Evolutionary conservation across 1,140 invertebrate genomes (phyloP), one percentile per base, ranked within the genome.

Genomic region (Palaemon carinicauda): DNA sequence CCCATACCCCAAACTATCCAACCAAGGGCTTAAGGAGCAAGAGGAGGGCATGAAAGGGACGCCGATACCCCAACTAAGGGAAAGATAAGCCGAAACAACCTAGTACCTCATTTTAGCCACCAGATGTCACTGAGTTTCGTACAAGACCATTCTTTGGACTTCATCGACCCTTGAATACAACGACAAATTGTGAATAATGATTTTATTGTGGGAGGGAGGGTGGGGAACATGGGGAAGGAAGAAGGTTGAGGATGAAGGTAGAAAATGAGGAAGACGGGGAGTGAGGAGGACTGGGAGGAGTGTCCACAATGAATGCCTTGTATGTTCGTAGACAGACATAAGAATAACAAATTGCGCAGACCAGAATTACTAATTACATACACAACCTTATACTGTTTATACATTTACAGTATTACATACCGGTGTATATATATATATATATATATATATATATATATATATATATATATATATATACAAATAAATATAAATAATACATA

Each of bases 131-230:
- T 1, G 19, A 29, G 65, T 15, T 69, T 73, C 29, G 31, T 15
- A 33, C 71, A 15, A 29, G 15, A 12, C 71, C 21, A 73, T 73
- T 31, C 31, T 31, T 73, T 1, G 27, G 27, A 29, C 41, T 33
- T 73, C 71, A 33, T 15, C 71, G 71, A n/a, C 31, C 15, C 15
- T 19, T 73, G 71, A 73, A 73, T 73, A 73, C 29, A 29, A 3
- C 71, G 71, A 73, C 71, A 73, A 73, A 73, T 31, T 73, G 71
- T 73, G 31, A 73, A 73, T 73, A 33, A 73, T 73, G 71, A 73
- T 19, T 73, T 15, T 73, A 19, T 12, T 5, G 4, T n/a, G 14
- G 65, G 17, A 0, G 21, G 60, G 60, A 12, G 60, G 65, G 2
- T 24, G 24, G 65, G 65, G 14, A 4, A 29, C 7, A 15, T 15